Evolutionary conservation across 2,797 vertebrate genomes (phyloP).

Genomic region (Bradypodion pumilum): DNA sequence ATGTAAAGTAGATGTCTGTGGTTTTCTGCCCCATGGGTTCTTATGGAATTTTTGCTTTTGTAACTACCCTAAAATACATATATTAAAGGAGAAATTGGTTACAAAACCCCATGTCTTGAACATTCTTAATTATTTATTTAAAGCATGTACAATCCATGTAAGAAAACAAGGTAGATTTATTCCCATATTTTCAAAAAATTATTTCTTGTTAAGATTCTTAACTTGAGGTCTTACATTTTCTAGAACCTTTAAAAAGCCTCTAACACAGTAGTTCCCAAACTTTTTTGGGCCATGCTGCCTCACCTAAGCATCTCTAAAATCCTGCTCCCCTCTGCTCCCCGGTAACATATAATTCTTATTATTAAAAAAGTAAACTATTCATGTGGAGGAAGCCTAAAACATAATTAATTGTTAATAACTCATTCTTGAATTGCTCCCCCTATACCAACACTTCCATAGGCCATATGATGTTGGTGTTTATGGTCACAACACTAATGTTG

Average conservation of each 20-base stretch:
- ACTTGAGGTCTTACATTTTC: neutral
- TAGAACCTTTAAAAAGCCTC: neutral
- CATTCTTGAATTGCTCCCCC: too few species aligned
- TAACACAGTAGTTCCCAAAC: too few species aligned
- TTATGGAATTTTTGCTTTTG: constrained; percentile 91
- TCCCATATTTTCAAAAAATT: neutral
- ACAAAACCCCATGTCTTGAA: neutral
- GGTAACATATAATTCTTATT: too few species aligned
- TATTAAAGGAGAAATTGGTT: constrained; percentile 9
- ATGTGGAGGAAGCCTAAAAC: too few species aligned
- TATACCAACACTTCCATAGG: neutral
- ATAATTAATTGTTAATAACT: too few species aligned
- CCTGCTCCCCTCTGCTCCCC: too few species aligned
- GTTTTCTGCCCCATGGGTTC: constrained; percentile 90
- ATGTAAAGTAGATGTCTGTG: constrained; percentile 91
- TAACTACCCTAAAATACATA: constrained; percentile 86
- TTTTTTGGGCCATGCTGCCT: too few species aligned
- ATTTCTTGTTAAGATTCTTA: neutral
- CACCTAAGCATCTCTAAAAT: too few species aligned
- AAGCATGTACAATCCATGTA: neutral
- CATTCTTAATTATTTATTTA: neutral
- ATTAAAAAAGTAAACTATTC: too few species aligned
- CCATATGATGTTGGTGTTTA: neutral
- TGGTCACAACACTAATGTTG: too few species aligned
- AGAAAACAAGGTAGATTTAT: neutral